A percentile compares a stretch with the other conserved stretches of the same genome.
These are phyloP conservation scores for Steatocranus sp. DNA, from an alignment of 2,797 vertebrate species.

Conservation along the genomic window DNA sequence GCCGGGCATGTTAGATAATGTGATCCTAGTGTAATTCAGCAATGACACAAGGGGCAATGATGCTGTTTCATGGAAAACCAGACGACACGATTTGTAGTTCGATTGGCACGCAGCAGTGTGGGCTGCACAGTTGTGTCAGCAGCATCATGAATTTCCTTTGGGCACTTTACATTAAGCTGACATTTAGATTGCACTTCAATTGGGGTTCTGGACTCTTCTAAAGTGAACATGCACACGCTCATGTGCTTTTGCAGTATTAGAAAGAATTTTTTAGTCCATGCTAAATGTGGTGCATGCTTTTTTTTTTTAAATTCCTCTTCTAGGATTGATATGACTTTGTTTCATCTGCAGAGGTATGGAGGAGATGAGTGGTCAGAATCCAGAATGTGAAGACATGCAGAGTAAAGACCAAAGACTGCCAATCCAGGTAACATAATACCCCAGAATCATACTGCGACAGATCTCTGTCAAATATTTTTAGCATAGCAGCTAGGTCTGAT, in stretches of 20 bases:
- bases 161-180: neutral
- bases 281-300: neutral
- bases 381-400: slow-evolving; percentile 53
- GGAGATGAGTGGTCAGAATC: slow-evolving; percentile 41
- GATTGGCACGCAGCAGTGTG: neutral
- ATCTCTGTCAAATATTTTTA: neutral
- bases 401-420: slow-evolving; percentile 63
- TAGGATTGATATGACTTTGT: neutral
- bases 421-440: slow-evolving; percentile 65
- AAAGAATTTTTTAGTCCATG: accelerated
- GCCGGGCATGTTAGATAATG: neutral
- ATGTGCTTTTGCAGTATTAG: neutral
- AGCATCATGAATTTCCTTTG: neutral
- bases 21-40: neutral
- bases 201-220: neutral
- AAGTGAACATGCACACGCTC: neutral
- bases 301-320: neutral
- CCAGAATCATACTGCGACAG: neutral
- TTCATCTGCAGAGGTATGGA: slow-evolving; percentile 58
- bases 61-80: neutral
- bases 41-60: neutral
- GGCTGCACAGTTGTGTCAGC: neutral
- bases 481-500: neutral
- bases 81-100: neutral
- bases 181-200: neutral